Evolutionary conservation across 2,888 invertebrate species (phyloP), one percentile per base, ranked within the genome.

Genomic region (Gerris lacustris): DNA sequence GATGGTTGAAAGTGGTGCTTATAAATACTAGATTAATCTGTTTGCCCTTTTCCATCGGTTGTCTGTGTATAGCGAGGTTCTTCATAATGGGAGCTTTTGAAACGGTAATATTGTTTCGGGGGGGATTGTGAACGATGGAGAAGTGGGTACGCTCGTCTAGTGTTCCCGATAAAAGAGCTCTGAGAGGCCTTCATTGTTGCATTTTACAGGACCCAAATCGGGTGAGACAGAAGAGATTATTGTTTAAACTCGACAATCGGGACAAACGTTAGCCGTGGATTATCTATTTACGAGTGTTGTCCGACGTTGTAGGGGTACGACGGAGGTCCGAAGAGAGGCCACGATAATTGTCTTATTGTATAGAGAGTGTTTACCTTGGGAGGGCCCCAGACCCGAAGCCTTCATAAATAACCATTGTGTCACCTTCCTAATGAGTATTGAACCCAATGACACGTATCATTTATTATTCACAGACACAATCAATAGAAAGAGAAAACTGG

Each of bases 21-120:
- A 55, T 55, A 55, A 55, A 55, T 55, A 55, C 55, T 55, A 55
- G 55, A 55, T 55, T 55, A 55, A 55, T 55, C 55, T 55, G 55
- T 55, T 55, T 55, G 55, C 55, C 55, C 55, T 55, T 55, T 55
- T 55, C 9, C 55, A 55, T 55, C 15, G 2, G 15, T 9, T 55
- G 11, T 5, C 15, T 55, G 11, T 55, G 55, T 55, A 55, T 55
- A 55, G 55, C 9, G 15, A 55, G 15, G 55, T 11, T 15, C 55
- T 55, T 55, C 15, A 55, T 55, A 55, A 11, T 31, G 31, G 15
- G 55, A 55, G 9, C 55, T 55, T 55, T 55, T 55, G 55, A 55
- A 55, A 11, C 11, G 15, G 55, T 55, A 55, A 55, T 55, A 55
- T 55, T 55, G 55, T 55, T 55, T 55, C 55, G 55, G 15, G 55